phyloP scores from a whole-genome alignment of 1,140 invertebrate species.

The Conus ventricosus region DNA sequence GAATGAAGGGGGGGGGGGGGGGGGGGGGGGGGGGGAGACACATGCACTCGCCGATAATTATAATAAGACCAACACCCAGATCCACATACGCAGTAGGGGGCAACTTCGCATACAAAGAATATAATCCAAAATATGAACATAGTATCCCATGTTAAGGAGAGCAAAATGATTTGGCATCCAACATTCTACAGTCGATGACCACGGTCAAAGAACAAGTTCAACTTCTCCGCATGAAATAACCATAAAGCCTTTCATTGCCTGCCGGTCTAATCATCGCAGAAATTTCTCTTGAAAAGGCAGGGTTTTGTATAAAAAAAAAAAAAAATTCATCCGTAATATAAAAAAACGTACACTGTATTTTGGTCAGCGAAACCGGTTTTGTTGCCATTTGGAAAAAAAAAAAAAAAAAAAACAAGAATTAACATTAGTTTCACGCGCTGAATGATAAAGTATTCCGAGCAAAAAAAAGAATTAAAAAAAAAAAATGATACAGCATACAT shows the following conservation, averaged over 20 bases:
- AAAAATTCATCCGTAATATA: background rate
- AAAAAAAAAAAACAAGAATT: background rate
- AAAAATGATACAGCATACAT: background rate
- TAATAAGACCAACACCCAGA: constrained; percentile 16
- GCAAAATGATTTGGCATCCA: background rate
- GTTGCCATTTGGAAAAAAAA: background rate
- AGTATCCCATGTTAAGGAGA: background rate
- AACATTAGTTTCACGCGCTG: background rate
- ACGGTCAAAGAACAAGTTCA: no score
- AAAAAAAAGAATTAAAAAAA: no score
- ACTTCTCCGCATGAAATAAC: no score
- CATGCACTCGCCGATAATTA: constrained; percentile 17
- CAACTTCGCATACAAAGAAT: background rate
- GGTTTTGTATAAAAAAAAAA: background rate
- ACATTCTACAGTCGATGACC: background rate
- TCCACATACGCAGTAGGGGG: background rate
- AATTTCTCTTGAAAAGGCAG: no score
- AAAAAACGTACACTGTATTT: background rate
- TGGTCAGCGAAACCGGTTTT: background rate
- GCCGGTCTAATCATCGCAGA: no score
- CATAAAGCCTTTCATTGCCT: no score
- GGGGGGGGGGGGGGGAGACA: background rate
- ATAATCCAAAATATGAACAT: constrained; percentile 2
- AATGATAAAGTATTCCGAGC: background rate
- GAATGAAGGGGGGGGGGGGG: background rate